Conservation (phyloP, 2,113 vertebrate genomes). For the Boleophthalmus pectinirostris region DNA sequence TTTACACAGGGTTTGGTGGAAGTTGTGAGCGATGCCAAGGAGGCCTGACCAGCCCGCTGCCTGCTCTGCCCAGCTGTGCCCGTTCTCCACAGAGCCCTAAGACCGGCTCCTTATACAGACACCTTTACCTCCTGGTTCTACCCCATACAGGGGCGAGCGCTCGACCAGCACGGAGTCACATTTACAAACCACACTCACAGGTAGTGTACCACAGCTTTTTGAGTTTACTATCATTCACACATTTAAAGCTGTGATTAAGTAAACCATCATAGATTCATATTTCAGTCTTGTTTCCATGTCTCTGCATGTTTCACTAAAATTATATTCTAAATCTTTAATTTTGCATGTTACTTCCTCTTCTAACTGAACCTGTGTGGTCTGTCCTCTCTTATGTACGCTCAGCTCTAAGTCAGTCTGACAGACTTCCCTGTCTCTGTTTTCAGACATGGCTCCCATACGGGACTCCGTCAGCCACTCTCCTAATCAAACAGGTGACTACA, state of each 20-base stretch:
- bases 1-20: slow-evolving; percentile 81
- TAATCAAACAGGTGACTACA: slow-evolving; percentile 92
- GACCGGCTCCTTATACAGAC: slow-evolving; percentile 86
- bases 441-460: slow-evolving; percentile 96
- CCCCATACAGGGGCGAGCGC: slow-evolving; percentile 80
- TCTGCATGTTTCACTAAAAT: neutral
- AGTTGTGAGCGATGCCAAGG: slow-evolving; percentile 94
- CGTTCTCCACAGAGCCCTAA: slow-evolving; percentile 87
- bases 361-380: slow-evolving; percentile 19
- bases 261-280: neutral
- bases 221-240: neutral
- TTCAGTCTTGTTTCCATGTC: neutral
- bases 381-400: slow-evolving; percentile 18
- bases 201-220: slow-evolving; percentile 40
- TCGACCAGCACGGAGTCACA: slow-evolving; percentile 80
- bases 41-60: slow-evolving; percentile 86
- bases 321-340: slow-evolving; percentile 6
- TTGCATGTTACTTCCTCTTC: slow-evolving; percentile 24
- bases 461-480: slow-evolving; percentile 96
- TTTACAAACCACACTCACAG: slow-evolving; percentile 79
- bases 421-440: slow-evolving; percentile 71
- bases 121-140: slow-evolving; percentile 78
- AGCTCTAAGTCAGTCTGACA: slow-evolving; percentile 46
- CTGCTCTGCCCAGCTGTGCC: slow-evolving; percentile 87
- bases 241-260: neutral